Evolutionary conservation across 2,888 invertebrate genomes (phyloP).

Genomic region (Theretra japonica): DNA sequence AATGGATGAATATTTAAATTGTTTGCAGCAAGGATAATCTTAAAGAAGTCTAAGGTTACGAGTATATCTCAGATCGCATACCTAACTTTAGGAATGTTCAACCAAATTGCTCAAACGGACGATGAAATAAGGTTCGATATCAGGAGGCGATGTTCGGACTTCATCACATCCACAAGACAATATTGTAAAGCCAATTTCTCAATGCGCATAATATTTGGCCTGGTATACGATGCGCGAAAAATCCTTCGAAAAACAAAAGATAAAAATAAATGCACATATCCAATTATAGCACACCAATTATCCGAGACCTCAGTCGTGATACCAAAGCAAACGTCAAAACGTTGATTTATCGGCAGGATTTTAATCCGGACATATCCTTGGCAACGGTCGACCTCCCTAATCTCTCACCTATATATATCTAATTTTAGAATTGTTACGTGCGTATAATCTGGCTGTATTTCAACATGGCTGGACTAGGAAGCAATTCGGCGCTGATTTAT

Average conservation of each 20-base stretch:
- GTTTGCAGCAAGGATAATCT: no score
- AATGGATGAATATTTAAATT: no score
- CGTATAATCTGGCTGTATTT: conserved; percentile 65
- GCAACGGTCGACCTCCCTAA: conserved; percentile 14
- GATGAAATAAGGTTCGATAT: no score
- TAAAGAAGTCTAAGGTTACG: no score
- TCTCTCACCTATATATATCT: conserved; percentile 20
- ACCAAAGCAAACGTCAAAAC: conserved; percentile 21
- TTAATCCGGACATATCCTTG: conserved; percentile 26
- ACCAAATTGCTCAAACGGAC: no score
- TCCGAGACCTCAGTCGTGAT: conserved; percentile 1
- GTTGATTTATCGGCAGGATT: conserved; percentile 23
- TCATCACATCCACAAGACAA: no score
- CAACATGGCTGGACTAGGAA: conserved; percentile 69
- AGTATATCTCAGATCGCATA: no score
- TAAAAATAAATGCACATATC: no score
- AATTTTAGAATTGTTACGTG: conserved; percentile 26
- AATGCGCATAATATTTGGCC: not conserved
- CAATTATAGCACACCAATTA: conserved; percentile 2
- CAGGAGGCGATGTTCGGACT: no score
- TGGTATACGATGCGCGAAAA: no score
- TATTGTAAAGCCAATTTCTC: not conserved
- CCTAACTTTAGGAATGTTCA: no score
- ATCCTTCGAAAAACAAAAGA: not conserved
- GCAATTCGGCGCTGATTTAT: conserved; percentile 73